These are phyloP conservation scores for Myrmecobius fasciatus DNA, from an alignment of 2,113 vertebrate species.

Conservation along the genomic window DNA sequence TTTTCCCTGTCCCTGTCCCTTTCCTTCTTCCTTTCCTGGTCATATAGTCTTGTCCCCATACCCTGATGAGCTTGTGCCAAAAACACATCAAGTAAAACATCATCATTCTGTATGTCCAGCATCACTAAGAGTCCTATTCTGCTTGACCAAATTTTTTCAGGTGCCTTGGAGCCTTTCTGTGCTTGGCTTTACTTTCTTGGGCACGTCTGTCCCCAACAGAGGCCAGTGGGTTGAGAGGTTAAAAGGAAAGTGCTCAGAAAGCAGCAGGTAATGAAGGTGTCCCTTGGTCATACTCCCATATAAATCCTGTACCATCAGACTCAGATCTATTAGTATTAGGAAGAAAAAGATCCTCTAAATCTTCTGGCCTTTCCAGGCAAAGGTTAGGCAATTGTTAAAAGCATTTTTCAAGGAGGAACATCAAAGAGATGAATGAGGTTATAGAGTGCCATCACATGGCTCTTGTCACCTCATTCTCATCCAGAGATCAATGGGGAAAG, in stretches of 20 bases:
- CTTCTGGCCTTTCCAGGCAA: background rate
- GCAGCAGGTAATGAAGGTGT: background rate
- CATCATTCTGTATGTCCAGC: background rate
- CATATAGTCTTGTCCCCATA: background rate
- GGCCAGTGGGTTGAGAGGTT: background rate
- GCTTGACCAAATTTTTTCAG: background rate
- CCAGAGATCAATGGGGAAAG: background rate
- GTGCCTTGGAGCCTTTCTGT: background rate
- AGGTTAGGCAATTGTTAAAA: background rate
- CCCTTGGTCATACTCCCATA: background rate
- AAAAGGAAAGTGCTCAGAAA: background rate
- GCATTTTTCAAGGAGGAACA: background rate
- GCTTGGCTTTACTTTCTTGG: background rate
- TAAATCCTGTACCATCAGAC: background rate
- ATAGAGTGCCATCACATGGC: background rate
- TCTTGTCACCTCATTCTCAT: background rate
- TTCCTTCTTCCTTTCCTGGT: background rate
- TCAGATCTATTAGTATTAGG: background rate
- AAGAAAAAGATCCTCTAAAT: background rate
- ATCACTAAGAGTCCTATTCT: background rate
- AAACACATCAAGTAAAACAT: background rate
- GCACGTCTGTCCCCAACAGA: background rate
- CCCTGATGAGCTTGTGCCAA: background rate
- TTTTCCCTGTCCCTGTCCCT: no score
- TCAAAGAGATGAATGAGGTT: background rate